Conservation (phyloP, 92 coral and sea anemone species). For the Epizoanthus ramosus region DNA sequence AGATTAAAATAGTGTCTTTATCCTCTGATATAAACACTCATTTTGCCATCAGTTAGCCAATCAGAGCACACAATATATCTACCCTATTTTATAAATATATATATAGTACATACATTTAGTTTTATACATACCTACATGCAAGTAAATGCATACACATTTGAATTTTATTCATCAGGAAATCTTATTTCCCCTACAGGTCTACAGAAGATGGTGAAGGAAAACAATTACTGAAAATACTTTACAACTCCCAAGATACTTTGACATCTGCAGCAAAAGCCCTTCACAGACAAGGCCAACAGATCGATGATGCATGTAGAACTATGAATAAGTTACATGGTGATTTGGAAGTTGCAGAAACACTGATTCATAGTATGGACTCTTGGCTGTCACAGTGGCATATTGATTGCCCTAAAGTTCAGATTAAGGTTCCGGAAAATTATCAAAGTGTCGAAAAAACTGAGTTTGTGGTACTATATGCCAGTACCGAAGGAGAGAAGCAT, state of each 20-base stretch:
- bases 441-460: slow-evolving; percentile 65
- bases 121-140: too few species aligned
- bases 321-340: slow-evolving; percentile 95
- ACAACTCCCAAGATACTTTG: slow-evolving; percentile 83
- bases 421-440: slow-evolving; percentile 61
- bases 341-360: slow-evolving; percentile 85
- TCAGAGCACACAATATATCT: too few species aligned
- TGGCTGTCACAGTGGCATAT: slow-evolving; percentile 88
- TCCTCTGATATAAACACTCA: too few species aligned
- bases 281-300: slow-evolving; percentile 89
- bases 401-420: slow-evolving; percentile 53
- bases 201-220: slow-evolving; percentile 44
- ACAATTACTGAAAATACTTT: slow-evolving; percentile 63
- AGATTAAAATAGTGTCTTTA: too few species aligned
- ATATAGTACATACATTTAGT: too few species aligned
- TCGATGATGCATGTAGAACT: slow-evolving; percentile 78
- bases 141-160: too few species aligned
- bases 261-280: slow-evolving; percentile 70
- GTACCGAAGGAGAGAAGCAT: slow-evolving; percentile 61
- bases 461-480: slow-evolving; percentile 77
- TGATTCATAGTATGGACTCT: slow-evolving; percentile 79
- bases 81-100: too few species aligned
- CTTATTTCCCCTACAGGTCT: slow-evolving; percentile 10
- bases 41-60: too few species aligned
- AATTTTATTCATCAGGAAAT: background rate